These are phyloP conservation scores for Geophilus truncorum DNA, from an alignment of 2,888 invertebrate genomes.

Conservation along the genomic window DNA sequence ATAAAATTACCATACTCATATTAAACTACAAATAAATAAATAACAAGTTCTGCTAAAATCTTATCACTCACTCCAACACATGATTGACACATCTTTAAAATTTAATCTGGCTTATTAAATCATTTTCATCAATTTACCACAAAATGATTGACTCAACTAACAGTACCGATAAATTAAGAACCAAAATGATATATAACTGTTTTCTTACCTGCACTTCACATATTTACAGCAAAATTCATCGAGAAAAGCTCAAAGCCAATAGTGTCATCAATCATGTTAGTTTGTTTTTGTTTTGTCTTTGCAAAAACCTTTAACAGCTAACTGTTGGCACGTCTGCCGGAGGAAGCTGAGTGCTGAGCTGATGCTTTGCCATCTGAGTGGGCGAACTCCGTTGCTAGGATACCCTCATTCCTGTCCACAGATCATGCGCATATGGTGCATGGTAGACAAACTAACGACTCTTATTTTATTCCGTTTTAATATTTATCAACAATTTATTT, in stretches of 20 bases:
- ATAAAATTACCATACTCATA: no score
- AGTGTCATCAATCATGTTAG: neutral
- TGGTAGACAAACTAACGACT: neutral
- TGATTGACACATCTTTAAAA: no score
- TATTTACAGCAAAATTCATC: neutral
- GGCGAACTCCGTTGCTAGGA: neutral
- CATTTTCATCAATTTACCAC: no score
- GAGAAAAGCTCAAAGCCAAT: neutral
- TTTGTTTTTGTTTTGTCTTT: neutral
- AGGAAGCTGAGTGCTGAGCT: neutral
- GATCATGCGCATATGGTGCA: slow-evolving; percentile 1
- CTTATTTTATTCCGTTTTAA: no score
- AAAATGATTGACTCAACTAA: no score
- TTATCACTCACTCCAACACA: no score
- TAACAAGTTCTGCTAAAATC: no score
- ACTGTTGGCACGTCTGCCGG: slow-evolving; percentile 7
- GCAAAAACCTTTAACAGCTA: neutral
- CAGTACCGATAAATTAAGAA: no score
- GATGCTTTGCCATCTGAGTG: slow-evolving; percentile 1
- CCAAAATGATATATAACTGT: neutral
- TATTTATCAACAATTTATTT: no score
- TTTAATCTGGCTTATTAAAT: no score
- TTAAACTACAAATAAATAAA: no score
- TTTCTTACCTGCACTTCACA: neutral
- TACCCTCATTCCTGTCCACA: neutral